A percentile compares a stretch with the other conserved stretches of the same genome.
phyloP scores from a whole-genome alignment of 2,113 vertebrate species.

The Barnardius zonarius region DNA sequence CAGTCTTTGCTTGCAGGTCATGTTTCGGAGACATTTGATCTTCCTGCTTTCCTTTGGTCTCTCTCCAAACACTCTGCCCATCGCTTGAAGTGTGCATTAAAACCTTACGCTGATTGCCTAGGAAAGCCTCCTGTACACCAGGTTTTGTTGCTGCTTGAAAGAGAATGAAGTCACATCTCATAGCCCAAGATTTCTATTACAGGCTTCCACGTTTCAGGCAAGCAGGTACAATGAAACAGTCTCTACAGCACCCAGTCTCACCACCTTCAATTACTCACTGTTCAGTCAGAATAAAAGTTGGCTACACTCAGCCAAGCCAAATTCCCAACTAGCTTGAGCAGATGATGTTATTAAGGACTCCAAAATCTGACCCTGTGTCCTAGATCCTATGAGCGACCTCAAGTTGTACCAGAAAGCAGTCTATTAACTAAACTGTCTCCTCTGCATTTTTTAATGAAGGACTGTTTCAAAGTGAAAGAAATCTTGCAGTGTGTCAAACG shows the following conservation, averaged over 20 bases:
- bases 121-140: background rate
- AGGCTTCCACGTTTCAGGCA: background rate
- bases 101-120: background rate
- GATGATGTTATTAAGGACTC: background rate
- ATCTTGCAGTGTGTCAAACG: background rate
- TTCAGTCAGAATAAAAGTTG: background rate
- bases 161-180: background rate
- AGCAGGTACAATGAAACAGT: background rate
- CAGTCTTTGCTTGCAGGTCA: conserved; percentile 16
- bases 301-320: background rate
- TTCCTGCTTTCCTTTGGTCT: conserved; percentile 39
- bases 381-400: background rate
- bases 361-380: background rate
- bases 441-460: background rate
- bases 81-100: conserved; percentile 30
- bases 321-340: background rate
- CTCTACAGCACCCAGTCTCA: background rate
- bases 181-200: background rate
- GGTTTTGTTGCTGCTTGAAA: background rate
- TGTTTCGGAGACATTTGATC: conserved; percentile 8
- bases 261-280: background rate
- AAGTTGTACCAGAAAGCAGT: conserved; percentile 19
- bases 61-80: background rate
- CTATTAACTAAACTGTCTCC: conserved; percentile 21
- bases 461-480: conserved; percentile 12